phyloP scores from a whole-genome alignment of 2,888 invertebrate species.

The Drosophila melanocephala region DNA sequence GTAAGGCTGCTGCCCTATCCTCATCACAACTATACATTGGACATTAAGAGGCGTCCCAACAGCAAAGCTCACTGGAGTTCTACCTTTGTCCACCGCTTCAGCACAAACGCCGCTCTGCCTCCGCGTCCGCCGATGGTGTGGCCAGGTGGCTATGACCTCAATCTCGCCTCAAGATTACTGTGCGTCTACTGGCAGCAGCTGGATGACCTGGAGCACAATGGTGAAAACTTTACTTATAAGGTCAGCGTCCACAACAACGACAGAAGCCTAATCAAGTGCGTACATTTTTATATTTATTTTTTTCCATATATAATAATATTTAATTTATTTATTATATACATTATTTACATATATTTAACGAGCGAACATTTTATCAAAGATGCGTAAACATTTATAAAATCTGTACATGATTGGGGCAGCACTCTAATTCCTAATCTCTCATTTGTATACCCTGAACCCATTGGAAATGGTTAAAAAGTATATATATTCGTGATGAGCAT shows the following conservation, averaged over 20 bases:
- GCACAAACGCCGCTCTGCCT: slow-evolving; percentile 87
- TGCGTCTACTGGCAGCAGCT: slow-evolving; percentile 93
- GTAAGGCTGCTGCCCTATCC: slow-evolving; percentile 62
- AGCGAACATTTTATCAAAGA: not conserved
- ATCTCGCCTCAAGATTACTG: slow-evolving; percentile 86
- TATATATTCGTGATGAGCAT: not conserved
- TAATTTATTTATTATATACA: not conserved
- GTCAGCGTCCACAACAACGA: slow-evolving; percentile 82
- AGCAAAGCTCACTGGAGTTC: slow-evolving; percentile 88
- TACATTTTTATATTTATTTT: not conserved
- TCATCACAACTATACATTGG: slow-evolving; percentile 88
- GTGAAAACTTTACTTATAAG: slow-evolving; percentile 90
- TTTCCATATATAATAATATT: not conserved
- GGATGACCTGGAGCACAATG: slow-evolving; percentile 89
- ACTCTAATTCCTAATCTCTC: not conserved
- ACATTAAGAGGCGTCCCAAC: slow-evolving; percentile 87
- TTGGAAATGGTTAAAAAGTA: not conserved
- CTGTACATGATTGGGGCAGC: too few relatives aligned
- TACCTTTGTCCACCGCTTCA: slow-evolving; percentile 87
- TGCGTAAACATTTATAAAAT: too few relatives aligned
- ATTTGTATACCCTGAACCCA: not conserved
- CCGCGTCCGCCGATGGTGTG: slow-evolving; percentile 88
- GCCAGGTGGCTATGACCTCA: slow-evolving; percentile 89
- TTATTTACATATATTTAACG: not conserved
- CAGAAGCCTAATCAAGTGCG: slow-evolving; percentile 60